Base-by-base conservation (phyloP, 2,888 invertebrate species). In the Gryllus longicercus region DNA sequence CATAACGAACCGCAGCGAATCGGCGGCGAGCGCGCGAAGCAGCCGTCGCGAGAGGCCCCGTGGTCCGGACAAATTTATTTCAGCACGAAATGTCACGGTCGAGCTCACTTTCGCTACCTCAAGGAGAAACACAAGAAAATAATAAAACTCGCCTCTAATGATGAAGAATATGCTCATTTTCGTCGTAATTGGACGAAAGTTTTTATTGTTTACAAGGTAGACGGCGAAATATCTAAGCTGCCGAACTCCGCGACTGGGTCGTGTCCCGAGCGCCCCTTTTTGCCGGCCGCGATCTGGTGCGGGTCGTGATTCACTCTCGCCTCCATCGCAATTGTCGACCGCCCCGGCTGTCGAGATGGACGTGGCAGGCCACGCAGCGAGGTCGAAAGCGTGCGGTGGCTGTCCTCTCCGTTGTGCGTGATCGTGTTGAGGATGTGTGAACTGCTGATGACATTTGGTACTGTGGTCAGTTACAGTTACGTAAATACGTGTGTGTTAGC, bases 61-160 rank as follows among this genome's bases (percentile, higher is more conserved):
- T 63, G 63, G 63, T 63, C n/a, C 63, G 16, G 14, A 63, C 63
- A 63, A 63, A 63, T 63, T 63, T 63, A 63, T 63, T 63, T 63
- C 63, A 63, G 63, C 63, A 63, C 63, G 63, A 63, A 63, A 63
- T 63, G 63, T 63, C 63, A 63, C n/a, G 63, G 63, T 63, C 63
- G 63, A 63, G 63, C 63, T 63, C 63, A 63, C 63, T 63, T 63
- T 63, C 63, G 63, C 63, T 63, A 63, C 63, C n/a, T 63, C 63
- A 63, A 63, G 63, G 63, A 63, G 63, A 63, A 63, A 63, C 63
- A 63, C 5, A 63, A 63, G 14, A 63, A 63, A 18, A 63, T 38
- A 38, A 38, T 38, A 63, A 63, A 63, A 14, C 63, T 63, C 16
- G 14, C 63, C n/a, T 63, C 16, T 63, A 63, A 63, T 63, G 63